Conservation (phyloP, 2,113 vertebrate species). For the Mesembrinibis cayennensis region DNA sequence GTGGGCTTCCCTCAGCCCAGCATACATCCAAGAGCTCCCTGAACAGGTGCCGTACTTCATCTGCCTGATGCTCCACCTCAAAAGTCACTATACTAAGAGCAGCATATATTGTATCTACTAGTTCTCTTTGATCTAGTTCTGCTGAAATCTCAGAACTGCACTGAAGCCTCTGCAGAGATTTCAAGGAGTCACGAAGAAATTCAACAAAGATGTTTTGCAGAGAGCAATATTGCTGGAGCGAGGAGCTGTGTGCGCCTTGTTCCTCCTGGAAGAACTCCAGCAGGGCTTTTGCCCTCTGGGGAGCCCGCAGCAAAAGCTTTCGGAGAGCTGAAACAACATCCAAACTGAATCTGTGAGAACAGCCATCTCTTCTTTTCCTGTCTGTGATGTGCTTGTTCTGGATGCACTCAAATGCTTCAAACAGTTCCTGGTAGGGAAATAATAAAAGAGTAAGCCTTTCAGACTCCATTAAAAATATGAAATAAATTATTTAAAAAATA, state of each 20-base stretch:
- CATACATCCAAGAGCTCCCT: conserved; percentile 81
- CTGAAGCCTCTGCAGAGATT: conserved; percentile 55
- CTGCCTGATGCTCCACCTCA: conserved; percentile 57
- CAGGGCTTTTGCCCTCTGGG: conserved; percentile 79
- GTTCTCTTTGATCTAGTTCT: conserved; percentile 20
- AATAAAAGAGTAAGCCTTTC: not conserved
- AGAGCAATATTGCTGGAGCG: not conserved
- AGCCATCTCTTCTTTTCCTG: conserved; percentile 36
- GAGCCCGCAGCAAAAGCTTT: conserved; percentile 77
- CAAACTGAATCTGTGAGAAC: conserved; percentile 62
- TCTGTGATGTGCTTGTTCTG: conserved; percentile 41
- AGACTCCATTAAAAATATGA: not conserved
- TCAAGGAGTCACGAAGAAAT: conserved; percentile 77
- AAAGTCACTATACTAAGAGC: conserved; percentile 80
- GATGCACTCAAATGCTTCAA: conserved; percentile 73
- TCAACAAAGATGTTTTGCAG: conserved; percentile 82
- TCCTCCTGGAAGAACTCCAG: conserved; percentile 81
- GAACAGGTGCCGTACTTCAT: conserved; percentile 80
- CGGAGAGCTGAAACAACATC: conserved; percentile 77
- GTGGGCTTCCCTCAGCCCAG: conserved; percentile 62
- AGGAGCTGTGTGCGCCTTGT: not conserved
- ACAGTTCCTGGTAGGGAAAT: conserved; percentile 80
- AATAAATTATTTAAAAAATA: not conserved
- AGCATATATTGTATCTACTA: conserved; percentile 78
- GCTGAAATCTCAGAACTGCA: conserved; percentile 25